A percentile compares a stretch with the other conserved stretches of the same genome.
phyloP scores from a whole-genome alignment of 2,888 invertebrate genomes.

The Tridacna crocea region DNA sequence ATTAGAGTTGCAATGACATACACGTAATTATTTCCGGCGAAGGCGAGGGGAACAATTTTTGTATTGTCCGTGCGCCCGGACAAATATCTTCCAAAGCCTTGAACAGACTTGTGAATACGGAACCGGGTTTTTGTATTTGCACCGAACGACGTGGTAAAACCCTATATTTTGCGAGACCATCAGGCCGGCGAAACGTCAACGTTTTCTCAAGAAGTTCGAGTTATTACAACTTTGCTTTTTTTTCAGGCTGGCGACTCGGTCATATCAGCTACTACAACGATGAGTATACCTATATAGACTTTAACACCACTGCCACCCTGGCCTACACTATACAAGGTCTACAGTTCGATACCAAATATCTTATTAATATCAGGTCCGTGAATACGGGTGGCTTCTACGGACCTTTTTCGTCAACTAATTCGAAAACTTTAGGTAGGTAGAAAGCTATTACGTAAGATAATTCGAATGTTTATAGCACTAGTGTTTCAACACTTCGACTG shows the following conservation, averaged over 20 bases:
- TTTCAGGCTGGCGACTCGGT: constrained; percentile 56
- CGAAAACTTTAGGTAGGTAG: constrained; percentile 61
- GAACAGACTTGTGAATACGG: no score
- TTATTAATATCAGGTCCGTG: constrained; percentile 96
- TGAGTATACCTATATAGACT: constrained; percentile 30
- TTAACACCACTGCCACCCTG: constrained; percentile 36
- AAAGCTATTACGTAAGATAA: not conserved
- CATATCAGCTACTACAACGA: constrained; percentile 49
- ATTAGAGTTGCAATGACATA: no score
- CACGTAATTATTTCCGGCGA: no score
- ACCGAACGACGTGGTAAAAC: no score
- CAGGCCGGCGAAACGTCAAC: no score
- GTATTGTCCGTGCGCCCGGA: no score
- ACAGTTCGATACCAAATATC: constrained; percentile 96
- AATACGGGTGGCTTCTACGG: constrained; percentile 96
- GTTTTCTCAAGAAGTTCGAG: no score
- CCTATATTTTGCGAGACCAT: no score
- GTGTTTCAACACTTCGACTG: no score
- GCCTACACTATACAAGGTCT: constrained; percentile 90
- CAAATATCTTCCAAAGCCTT: no score
- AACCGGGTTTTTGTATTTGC: no score
- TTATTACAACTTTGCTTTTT: not conserved
- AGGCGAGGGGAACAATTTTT: no score
- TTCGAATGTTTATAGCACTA: constrained; percentile 5
- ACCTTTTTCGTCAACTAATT: constrained; percentile 85